phyloP scores from a whole-genome alignment of 2,113 vertebrate genomes.

The Muntiacus reevesi region DNA sequence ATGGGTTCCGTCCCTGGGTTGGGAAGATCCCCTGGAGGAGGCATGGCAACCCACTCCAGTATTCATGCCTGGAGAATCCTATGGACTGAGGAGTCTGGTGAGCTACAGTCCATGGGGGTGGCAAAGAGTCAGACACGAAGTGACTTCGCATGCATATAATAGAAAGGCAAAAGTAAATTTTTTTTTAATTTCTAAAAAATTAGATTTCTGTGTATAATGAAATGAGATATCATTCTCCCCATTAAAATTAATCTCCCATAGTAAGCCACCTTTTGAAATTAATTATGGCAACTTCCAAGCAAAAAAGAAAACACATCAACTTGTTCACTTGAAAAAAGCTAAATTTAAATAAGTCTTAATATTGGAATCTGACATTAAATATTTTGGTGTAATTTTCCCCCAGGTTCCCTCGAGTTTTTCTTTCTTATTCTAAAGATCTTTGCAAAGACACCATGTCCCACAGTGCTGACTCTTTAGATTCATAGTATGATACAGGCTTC shows the following conservation, averaged over 20 bases:
- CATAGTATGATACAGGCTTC: neutral
- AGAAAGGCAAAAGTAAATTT: neutral
- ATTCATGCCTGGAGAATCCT: neutral
- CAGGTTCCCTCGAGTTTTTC: neutral
- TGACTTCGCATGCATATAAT: neutral
- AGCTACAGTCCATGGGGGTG: neutral
- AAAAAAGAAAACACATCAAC: neutral
- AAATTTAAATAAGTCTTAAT: neutral
- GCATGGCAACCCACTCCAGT: neutral
- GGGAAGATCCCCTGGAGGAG: neutral
- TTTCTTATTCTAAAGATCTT: neutral
- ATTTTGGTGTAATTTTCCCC: neutral
- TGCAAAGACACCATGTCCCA: neutral
- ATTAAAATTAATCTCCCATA: neutral
- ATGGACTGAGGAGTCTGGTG: neutral
- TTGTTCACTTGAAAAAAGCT: neutral
- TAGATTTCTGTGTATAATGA: neutral
- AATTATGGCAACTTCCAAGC: neutral
- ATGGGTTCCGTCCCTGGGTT: neutral
- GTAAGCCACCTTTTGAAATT: neutral
- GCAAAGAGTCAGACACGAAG: neutral
- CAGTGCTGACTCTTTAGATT: neutral
- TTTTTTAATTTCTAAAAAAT: neutral
- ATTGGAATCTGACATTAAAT: neutral
- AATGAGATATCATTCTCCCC: neutral